Evolutionary conservation across 2,888 invertebrate genomes (phyloP).

Genomic region (Cacoxenus indagator): DNA sequence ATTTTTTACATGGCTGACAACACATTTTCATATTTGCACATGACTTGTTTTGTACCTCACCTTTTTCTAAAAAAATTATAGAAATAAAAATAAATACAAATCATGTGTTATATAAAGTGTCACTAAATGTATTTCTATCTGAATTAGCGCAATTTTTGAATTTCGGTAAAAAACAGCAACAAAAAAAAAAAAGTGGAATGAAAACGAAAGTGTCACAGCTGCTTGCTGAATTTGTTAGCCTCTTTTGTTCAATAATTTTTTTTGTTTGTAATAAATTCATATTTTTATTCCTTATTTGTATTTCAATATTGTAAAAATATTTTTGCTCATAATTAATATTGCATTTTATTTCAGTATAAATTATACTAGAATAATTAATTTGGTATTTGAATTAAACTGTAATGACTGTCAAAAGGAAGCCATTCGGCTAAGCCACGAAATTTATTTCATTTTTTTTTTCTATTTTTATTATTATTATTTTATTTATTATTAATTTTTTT

Average conservation of each 20-base stretch:
- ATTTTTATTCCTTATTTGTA: conserved; percentile 39
- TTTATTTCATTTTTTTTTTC: too few species aligned
- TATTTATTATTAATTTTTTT: too few species aligned
- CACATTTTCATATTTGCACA: conserved; percentile 46
- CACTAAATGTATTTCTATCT: conserved; percentile 11
- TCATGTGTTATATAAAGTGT: conserved; percentile 24
- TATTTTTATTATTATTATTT: too few species aligned
- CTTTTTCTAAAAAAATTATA: conserved; percentile 47
- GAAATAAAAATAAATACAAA: conserved; percentile 8
- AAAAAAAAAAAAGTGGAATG: conserved; percentile 20
- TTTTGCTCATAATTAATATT: too few species aligned
- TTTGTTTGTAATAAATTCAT: conserved; percentile 19
- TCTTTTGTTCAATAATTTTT: conserved; percentile 31
- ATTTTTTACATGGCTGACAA: conserved; percentile 1
- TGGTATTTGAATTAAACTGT: too few species aligned
- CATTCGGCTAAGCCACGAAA: too few species aligned
- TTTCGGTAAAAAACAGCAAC: background rate
- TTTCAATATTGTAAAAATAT: too few species aligned
- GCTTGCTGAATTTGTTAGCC: conserved; percentile 52
- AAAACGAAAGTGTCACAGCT: conserved; percentile 56
- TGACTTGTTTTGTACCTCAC: conserved; percentile 46
- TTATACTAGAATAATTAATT: too few species aligned
- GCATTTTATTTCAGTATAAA: too few species aligned
- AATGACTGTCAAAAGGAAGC: too few species aligned
- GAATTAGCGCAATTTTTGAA: background rate